phyloP scores from a whole-genome alignment of 2,888 invertebrate species.

The Schizaphis graminum region DNA sequence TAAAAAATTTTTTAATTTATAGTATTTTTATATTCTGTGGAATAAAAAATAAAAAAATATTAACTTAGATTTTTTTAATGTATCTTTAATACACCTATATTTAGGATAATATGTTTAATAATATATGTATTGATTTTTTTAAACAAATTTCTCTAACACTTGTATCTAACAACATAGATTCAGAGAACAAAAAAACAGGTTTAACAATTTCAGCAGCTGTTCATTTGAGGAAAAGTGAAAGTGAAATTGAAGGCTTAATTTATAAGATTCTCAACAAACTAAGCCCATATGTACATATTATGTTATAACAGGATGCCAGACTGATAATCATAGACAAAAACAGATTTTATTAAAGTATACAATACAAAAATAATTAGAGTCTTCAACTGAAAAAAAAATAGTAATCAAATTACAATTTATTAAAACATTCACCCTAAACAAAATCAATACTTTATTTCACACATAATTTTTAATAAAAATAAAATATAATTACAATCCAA shows the following conservation, averaged over 20 bases:
- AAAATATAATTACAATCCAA: background rate
- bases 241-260: constrained; percentile 50
- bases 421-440: background rate
- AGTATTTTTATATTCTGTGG: background rate
- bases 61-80: background rate
- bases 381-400: background rate
- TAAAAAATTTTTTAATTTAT: background rate
- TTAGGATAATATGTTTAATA: background rate
- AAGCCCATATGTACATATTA: background rate
- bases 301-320: background rate
- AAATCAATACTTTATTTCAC: background rate
- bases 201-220: constrained; percentile 42
- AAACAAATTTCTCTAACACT: constrained; percentile 50
- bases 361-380: too few relatives aligned
- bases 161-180: background rate
- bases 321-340: background rate
- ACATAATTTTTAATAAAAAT: background rate
- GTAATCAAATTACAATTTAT: background rate
- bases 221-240: constrained; percentile 56
- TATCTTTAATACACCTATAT: too few relatives aligned
- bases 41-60: background rate
- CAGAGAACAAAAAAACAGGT: constrained; percentile 45
- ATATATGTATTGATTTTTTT: background rate
- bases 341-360: background rate
- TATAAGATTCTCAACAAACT: constrained; percentile 7